Base-by-base conservation (phyloP, 2,797 vertebrate species). In the Aotus griseimembra region DNA sequence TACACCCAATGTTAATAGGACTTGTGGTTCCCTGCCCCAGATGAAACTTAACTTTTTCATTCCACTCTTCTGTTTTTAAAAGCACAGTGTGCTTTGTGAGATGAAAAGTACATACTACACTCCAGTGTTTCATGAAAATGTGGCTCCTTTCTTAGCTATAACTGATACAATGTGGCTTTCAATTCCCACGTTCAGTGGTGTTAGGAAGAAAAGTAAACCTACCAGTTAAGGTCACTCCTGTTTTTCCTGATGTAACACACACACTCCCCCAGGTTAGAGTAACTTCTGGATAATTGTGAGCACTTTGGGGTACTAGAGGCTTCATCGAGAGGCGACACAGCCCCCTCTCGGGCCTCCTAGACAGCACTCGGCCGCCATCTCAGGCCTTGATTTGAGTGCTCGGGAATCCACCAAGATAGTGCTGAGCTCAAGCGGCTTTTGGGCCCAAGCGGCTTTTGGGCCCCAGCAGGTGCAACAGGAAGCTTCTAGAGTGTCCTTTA, bases 401-500 rank as follows among this genome's bases (percentile, higher is more conserved):
- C 2, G 0, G 10, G 26, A 44, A 11, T 6, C 22, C 26, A 58
- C n/a, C 39, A 5, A 1, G 7, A 2, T 24, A 0, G 8, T 15
- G 19, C 41, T 13, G 15, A 19, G 22, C 39, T 73, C 46, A 28
- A 50, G 8, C 0, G 11, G 4, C 17, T 12, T 92, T n/a, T 13
- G 15, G 22, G 22, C 39, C 67, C 46, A 28, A 50, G 8, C 0
- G 11, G 4, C 17, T 12, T 92, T n/a, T 13, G 13, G 6, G 22
- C 11, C 1, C 10, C 52, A n/a, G 11, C 7, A 0, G 19, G 19
- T 4, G 19, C 44, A 55, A 2, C 0, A 2, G 5, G 4, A 0
- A 0, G 22, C 14, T 39, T 22, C 36, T 0, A 0, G 3, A 0
- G 4, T 8, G 0, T 10, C 33, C 6, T 28, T 30, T 33, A 2